phyloP scores from a whole-genome alignment of 2,113 vertebrate genomes.

The Recurvirostra avosetta region DNA sequence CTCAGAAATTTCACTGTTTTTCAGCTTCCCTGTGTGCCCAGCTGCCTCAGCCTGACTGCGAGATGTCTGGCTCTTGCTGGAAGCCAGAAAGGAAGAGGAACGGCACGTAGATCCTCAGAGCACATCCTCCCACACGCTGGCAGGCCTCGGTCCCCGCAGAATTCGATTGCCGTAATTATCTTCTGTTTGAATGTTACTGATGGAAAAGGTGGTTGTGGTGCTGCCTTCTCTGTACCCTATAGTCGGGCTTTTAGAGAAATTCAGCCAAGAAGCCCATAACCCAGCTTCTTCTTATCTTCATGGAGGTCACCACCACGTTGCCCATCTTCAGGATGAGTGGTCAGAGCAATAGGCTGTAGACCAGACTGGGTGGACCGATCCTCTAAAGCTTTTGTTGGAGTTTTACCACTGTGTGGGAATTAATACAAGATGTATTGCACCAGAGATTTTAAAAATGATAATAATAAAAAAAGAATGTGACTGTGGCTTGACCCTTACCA shows the following conservation, averaged over 20 bases:
- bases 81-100: slow-evolving; percentile 33
- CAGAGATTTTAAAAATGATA: not conserved
- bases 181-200: not conserved
- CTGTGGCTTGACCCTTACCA: not conserved
- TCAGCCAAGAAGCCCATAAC: not conserved
- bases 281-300: not conserved
- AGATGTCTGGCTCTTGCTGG: slow-evolving; percentile 42
- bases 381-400: not conserved
- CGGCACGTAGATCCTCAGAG: not conserved
- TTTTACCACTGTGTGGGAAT: not conserved
- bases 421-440: not conserved
- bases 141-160: not conserved
- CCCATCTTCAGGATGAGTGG: not conserved
- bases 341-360: not conserved
- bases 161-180: not conserved
- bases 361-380: fast-evolving
- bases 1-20: not conserved
- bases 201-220: not conserved
- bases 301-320: fast-evolving
- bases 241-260: not conserved
- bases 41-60: slow-evolving; percentile 36
- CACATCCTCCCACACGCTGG: slow-evolving; percentile 7
- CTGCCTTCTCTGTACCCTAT: not conserved
- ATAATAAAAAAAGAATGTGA: not conserved
- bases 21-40: slow-evolving; percentile 35